These are phyloP conservation scores for Pollenia angustigena DNA, from an alignment of 2,888 invertebrate species.

Conservation along the genomic window DNA sequence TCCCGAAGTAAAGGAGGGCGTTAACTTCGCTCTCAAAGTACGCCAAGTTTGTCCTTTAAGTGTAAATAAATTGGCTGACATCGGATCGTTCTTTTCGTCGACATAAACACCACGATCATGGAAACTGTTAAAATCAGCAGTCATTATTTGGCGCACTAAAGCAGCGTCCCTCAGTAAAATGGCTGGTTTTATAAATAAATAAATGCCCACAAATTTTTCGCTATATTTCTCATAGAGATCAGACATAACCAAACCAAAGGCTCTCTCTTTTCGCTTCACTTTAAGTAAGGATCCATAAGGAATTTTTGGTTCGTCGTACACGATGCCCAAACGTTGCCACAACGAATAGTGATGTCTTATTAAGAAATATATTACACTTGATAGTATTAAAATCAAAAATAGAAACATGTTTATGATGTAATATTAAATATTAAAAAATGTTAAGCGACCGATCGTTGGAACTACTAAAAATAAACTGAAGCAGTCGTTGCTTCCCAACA, in stretches of 20 bases:
- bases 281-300: conserved; percentile 87
- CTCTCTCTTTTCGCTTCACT: conserved; percentile 85
- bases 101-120: conserved; percentile 87
- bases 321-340: conserved; percentile 84
- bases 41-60: conserved; percentile 86
- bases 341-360: conserved; percentile 65
- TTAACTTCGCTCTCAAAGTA: conserved; percentile 86
- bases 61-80: conserved; percentile 85
- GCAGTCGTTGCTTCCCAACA: too few species aligned
- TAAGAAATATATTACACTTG: conserved; percentile 67
- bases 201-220: conserved; percentile 86
- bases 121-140: conserved; percentile 87
- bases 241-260: conserved; percentile 87
- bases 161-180: conserved; percentile 87
- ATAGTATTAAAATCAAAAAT: conserved; percentile 66
- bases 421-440: neutral
- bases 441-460: neutral
- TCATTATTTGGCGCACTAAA: conserved; percentile 86
- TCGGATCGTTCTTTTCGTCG: conserved; percentile 87
- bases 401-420: conserved; percentile 74
- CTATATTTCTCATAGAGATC: conserved; percentile 85
- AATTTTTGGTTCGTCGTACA: conserved; percentile 86
- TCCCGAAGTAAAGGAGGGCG: conserved; percentile 88
- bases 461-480: neutral
- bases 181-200: conserved; percentile 87